Evolutionary conservation across 2,888 invertebrate genomes (phyloP), one percentile per base, ranked within the genome.

Genomic region (Argyresthia albistria): DNA sequence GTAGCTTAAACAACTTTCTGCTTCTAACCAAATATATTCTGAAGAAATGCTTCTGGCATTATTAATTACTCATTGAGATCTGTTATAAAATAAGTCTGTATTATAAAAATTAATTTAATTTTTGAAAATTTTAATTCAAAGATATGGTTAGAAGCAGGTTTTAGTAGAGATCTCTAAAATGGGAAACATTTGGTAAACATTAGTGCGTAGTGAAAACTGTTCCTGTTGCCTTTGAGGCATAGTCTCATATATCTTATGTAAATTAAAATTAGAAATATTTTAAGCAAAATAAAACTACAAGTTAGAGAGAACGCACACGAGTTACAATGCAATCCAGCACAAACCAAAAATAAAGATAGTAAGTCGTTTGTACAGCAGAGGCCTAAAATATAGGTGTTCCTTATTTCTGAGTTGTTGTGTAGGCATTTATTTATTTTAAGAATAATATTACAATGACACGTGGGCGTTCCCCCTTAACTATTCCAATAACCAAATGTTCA

Each of bases 131-230:
- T 6, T 3, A 39, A 39, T 11, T 39, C n/a, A 8, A 8, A 6
- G 39, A 1, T n/a, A 8, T 25, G 25, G 25, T 25, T 25, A 25
- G 25, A 25, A 25, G 25, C 25, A 25, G 25, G 25, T 25, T 25
- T 25, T 25, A 25, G 25, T 39, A 37, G 14, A 35, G 48, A 48
- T 48, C 48, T 48, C 48, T 37, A 48, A 15, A 14, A 15, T 25
- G 10, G 43, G 42, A 45, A 45, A 45, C 11, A 14, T 43, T 51
- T 45, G 51, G 51, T 50, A 50, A 50, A 43, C 43, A 16, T 35
- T 87, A 87, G 86, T 73, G 80, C 71, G 86, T 87, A 87, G 87
- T 74, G 76, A 73, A 83, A 82, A 83, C 82, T 86, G 87, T 87
- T 87, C 87, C 87, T 87, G 84, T 80, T 70, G 86, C 84, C 87